Evolutionary conservation across 2,797 vertebrate genomes (phyloP).

Genomic region (Acipenser ruthenus): DNA sequence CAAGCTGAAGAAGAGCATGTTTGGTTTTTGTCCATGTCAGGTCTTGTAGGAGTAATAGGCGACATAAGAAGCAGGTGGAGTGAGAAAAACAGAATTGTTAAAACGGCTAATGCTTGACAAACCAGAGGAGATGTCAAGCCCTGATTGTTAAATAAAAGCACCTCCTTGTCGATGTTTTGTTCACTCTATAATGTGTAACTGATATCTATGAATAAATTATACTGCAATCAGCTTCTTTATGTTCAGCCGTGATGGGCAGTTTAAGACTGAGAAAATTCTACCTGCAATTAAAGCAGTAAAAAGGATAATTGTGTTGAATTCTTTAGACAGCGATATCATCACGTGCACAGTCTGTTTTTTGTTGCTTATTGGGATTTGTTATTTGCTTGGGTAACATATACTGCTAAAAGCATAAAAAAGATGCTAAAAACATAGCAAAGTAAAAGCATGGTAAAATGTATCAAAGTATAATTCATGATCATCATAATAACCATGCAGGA

Average conservation of each 20-base stretch:
- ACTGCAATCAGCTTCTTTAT: constrained; percentile 25
- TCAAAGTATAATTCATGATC: too few species aligned
- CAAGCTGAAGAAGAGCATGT: too few species aligned
- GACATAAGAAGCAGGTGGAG: constrained; percentile 4
- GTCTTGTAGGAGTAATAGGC: not conserved
- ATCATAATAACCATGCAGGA: too few species aligned
- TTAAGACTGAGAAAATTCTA: constrained; percentile 22
- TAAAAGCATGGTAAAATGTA: too few species aligned
- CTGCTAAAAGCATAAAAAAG: too few species aligned
- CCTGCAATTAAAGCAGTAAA: constrained; percentile 34
- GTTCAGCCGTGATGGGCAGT: constrained; percentile 23
- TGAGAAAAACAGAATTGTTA: not conserved
- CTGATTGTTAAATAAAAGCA: constrained; percentile 7
- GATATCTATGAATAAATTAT: constrained; percentile 12
- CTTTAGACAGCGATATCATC: constrained; percentile 19
- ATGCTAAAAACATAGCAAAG: too few species aligned
- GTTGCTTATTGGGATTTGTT: too few species aligned
- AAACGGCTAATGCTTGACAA: not conserved
- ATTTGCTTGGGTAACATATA: too few species aligned
- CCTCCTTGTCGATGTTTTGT: constrained; percentile 2
- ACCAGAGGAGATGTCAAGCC: not conserved
- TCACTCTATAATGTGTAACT: constrained; percentile 5
- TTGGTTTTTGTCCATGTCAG: too few species aligned
- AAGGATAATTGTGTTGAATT: constrained; percentile 35
- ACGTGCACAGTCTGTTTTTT: too few species aligned